Evolutionary conservation across 2,888 invertebrate genomes (phyloP), one percentile per base, ranked within the genome.

Genomic region (Mallateleia sp.): DNA sequence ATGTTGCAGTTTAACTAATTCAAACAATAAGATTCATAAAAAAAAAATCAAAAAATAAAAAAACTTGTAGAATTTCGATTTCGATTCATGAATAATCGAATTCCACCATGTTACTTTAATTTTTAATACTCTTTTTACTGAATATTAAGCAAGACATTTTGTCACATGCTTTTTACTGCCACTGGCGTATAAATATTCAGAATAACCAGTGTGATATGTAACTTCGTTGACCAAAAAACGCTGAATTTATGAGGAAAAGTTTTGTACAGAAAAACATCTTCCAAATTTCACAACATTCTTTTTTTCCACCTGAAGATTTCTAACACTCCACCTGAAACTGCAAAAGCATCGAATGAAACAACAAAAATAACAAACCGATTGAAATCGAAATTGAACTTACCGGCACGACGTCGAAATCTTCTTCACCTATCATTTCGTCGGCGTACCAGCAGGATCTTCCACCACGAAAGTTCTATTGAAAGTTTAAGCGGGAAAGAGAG

Each of bases 401-500:
- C n/a, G n/a, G 45, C 45, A 45, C 45, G 7, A 4, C 45, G 45
- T 56, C 28, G 24, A 56, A 56, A 56, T 56, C 54, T 15, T 60
- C 20, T 50, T 52, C 74, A 75, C 74, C 74, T 62, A 52, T 75
- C 62, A 60, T 34, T 32, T 72, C 69, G 42, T n/a, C 45, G 24
- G 54, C 42, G n/a, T 42, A 38, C 28, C 25, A 72, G 47, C 58
- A 72, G 58, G 58, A 58, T 72, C 72, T 47, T 58, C 72, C n/a
- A 58, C 45, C 56, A 72, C 54, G 58, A 75, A 75, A 62, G 74
- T 75, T 38, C 69, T 56, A 66, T 72, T 81, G 81, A 81, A 81
- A 81, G 81, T 81, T 74, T 52, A 42, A 52, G 32, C 72, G 34
- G 50, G 34, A 79, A 81, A 81, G 81, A 72, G 81, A 81, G 81